Percentiles rank a stretch among this genome's conserved stretches.
phyloP scores from a whole-genome alignment of 53 echinoderm and acorn worm species.

The Mesocentrotus franciscanus region DNA sequence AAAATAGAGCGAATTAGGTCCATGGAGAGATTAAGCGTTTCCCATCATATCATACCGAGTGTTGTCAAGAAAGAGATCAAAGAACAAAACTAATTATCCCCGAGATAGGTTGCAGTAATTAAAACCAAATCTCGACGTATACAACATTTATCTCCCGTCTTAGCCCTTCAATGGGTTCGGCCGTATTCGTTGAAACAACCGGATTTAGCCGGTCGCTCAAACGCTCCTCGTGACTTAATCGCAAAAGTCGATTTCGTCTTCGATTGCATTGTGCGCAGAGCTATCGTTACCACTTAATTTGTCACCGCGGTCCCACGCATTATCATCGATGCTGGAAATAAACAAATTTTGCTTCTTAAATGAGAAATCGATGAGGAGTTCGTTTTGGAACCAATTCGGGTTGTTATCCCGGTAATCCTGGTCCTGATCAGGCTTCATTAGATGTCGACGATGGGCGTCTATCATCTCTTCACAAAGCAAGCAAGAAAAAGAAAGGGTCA shows the following conservation, averaged over 20 bases:
- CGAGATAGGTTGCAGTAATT: conserved; percentile 58
- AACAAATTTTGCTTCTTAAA: conserved; percentile 66
- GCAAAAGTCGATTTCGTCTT: conserved; percentile 44
- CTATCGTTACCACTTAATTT: conserved; percentile 64
- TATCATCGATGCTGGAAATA: conserved; percentile 40
- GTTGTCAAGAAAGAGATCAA: neutral
- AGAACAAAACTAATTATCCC: conserved; percentile 65
- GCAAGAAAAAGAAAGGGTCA: conserved; percentile 11
- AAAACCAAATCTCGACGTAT: conserved; percentile 45
- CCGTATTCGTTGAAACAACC: conserved; percentile 46
- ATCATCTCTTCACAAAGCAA: neutral
- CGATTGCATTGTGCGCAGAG: conserved; percentile 33
- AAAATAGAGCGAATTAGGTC: neutral
- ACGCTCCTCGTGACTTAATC: conserved; percentile 13
- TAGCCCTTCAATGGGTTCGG: conserved; percentile 18
- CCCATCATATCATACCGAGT: conserved; percentile 26
- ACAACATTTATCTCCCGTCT: conserved; percentile 50
- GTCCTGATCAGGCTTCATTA: conserved; percentile 50
- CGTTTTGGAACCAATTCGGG: conserved; percentile 53
- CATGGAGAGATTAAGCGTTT: neutral
- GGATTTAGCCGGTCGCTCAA: conserved; percentile 54
- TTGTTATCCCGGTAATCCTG: conserved; percentile 49
- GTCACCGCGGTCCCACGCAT: conserved; percentile 52
- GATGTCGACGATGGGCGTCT: conserved; percentile 50
- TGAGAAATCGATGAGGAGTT: conserved; percentile 62